These are phyloP conservation scores for Calameuta filiformis DNA, from an alignment of 2,888 invertebrate genomes.

Conservation along the genomic window DNA sequence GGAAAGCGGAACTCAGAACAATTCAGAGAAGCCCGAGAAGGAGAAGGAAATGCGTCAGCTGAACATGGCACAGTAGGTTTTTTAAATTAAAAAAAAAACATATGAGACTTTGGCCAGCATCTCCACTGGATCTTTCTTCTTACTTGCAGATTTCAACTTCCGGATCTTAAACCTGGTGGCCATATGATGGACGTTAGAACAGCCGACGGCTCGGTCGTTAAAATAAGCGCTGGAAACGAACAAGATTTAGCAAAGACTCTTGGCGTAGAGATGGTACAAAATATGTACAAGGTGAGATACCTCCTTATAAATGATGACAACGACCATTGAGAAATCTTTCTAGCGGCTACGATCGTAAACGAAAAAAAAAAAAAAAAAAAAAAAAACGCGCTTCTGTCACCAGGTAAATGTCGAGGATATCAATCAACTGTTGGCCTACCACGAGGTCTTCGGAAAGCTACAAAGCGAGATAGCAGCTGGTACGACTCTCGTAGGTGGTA, in stretches of 20 bases:
- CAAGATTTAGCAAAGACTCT: conserved; percentile 73
- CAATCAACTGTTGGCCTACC: conserved; percentile 85
- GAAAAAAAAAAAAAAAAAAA: background rate
- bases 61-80: conserved; percentile 61
- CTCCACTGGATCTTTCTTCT: conserved; percentile 5
- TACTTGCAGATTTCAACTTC: conserved; percentile 62
- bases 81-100: background rate
- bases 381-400: conserved; percentile 9
- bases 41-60: conserved; percentile 61
- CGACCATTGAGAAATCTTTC: background rate
- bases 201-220: conserved; percentile 80
- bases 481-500: conserved; percentile 62
- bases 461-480: conserved; percentile 70
- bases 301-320: background rate
- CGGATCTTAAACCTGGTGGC: conserved; percentile 64
- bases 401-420: conserved; percentile 82
- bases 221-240: conserved; percentile 76
- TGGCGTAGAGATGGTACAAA: conserved; percentile 80
- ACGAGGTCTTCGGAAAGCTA: conserved; percentile 84
- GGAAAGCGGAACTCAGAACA: conserved; percentile 51
- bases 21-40: conserved; percentile 53
- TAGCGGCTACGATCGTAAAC: background rate
- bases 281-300: conserved; percentile 76
- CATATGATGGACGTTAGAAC: conserved; percentile 73
- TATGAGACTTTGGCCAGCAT: background rate